Percentiles rank a stretch among this genome's conserved stretches.
Evolutionary conservation across 2,113 vertebrate species (phyloP).

Genomic region (Blennius ocellaris): DNA sequence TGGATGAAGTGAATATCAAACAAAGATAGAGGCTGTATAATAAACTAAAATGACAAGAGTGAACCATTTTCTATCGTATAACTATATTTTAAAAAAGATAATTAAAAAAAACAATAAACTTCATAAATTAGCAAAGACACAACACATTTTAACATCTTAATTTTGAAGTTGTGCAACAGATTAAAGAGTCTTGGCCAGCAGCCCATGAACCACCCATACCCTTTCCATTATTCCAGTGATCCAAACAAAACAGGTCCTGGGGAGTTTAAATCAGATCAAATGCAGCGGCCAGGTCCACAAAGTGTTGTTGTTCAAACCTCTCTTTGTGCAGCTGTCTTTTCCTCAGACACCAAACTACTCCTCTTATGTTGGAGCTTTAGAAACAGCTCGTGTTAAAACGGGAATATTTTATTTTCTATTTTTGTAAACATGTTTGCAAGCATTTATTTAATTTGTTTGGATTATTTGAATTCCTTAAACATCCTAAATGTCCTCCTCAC

Average conservation of each 20-base stretch:
- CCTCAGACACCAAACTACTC: constrained; percentile 24
- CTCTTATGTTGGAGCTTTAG: constrained; percentile 9
- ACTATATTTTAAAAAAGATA: background rate
- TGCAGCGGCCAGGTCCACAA: constrained; percentile 31
- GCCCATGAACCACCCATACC: background rate
- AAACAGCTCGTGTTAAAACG: background rate
- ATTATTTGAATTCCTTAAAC: too few relatives aligned
- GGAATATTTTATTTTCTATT: too few relatives aligned
- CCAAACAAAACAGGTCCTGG: constrained; percentile 62
- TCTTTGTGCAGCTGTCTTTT: constrained; percentile 60
- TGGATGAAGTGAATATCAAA: background rate
- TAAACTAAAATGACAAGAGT: too few relatives aligned
- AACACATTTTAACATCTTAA: background rate
- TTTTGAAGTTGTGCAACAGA: background rate
- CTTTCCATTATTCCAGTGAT: constrained; percentile 26
- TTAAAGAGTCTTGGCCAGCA: background rate
- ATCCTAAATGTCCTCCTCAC: too few relatives aligned
- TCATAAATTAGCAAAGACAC: background rate
- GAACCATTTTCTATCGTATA: too few relatives aligned
- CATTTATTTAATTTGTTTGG: too few relatives aligned
- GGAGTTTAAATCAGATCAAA: constrained; percentile 44
- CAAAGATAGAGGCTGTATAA: too few relatives aligned
- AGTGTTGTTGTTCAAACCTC: constrained; percentile 38
- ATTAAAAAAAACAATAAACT: background rate
- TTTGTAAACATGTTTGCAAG: too few relatives aligned